Conservation (phyloP, 35 echinoderm and acorn worm species). For the Holothuria glaberrima region DNA sequence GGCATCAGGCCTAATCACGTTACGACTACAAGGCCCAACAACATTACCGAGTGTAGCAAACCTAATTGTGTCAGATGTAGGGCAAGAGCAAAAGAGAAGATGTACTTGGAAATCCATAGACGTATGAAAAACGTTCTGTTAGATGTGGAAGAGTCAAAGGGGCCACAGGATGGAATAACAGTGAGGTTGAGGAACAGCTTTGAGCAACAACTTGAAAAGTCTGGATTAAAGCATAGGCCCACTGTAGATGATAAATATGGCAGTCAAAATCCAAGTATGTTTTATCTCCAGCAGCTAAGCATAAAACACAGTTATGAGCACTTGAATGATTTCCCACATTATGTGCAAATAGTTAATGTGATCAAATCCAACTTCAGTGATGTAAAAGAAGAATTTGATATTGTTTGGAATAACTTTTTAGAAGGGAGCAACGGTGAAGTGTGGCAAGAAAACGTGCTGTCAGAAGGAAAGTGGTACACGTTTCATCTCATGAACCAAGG, state of each 20-base stretch:
- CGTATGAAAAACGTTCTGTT: neutral
- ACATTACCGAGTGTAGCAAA: neutral
- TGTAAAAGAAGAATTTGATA: conserved; percentile 39
- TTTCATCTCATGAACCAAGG: conserved; percentile 56
- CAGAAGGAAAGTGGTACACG: conserved; percentile 39
- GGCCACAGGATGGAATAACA: neutral
- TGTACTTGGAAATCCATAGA: neutral
- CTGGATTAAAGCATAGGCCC: neutral
- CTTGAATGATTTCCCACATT: neutral
- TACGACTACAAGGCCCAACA: neutral
- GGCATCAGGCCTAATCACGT: neutral
- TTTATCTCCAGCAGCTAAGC: conserved; percentile 45
- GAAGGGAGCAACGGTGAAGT: neutral
- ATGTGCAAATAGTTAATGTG: neutral
- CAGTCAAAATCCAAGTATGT: conserved; percentile 50
- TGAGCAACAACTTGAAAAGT: neutral
- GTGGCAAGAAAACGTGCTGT: conserved; percentile 30
- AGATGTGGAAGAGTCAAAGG: neutral
- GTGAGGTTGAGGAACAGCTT: conserved; percentile 24
- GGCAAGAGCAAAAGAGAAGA: neutral
- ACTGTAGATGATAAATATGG: neutral
- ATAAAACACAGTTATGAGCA: neutral
- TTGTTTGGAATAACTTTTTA: conserved; percentile 41
- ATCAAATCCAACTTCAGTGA: neutral
- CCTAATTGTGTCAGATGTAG: conserved; percentile 35